Conservation (phyloP, 2,888 invertebrate genomes). For the Mongoloraphidia duomilia region DNA sequence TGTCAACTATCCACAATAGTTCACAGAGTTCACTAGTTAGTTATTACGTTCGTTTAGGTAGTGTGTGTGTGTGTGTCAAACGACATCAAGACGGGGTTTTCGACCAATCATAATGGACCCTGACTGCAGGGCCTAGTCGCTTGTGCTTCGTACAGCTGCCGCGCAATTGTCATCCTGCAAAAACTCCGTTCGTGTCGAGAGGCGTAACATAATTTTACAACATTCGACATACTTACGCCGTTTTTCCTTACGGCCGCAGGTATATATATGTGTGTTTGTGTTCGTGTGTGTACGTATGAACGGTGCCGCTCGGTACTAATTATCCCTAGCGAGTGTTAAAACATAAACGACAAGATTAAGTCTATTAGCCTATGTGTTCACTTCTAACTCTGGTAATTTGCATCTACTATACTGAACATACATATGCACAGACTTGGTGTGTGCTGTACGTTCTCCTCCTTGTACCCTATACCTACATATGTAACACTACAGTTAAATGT, state of each 20-base stretch:
- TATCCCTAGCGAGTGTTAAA: conserved; percentile 31
- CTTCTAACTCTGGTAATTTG: conserved; percentile 31
- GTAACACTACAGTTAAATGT: background rate
- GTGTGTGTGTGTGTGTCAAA: no score
- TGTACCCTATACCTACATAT: background rate
- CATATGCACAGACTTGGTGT: background rate
- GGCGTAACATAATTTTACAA: background rate
- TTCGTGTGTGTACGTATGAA: background rate
- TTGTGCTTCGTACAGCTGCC: no score
- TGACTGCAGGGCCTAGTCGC: no score
- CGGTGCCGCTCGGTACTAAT: conserved; percentile 24
- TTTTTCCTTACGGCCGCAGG: background rate
- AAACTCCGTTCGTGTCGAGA: no score
- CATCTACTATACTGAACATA: conserved; percentile 17
- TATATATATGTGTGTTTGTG: background rate
- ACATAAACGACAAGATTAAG: conserved; percentile 34
- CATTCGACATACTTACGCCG: background rate
- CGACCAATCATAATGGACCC: no score
- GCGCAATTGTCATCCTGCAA: no score
- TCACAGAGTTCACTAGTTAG: no score
- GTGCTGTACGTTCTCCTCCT: background rate
- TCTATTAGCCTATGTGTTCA: conserved; percentile 21
- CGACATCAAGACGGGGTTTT: no score
- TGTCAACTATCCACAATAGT: no score
- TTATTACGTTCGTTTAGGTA: no score